Base-by-base conservation (phyloP, 2,797 vertebrate species). In the Myotis myotis region DNA sequence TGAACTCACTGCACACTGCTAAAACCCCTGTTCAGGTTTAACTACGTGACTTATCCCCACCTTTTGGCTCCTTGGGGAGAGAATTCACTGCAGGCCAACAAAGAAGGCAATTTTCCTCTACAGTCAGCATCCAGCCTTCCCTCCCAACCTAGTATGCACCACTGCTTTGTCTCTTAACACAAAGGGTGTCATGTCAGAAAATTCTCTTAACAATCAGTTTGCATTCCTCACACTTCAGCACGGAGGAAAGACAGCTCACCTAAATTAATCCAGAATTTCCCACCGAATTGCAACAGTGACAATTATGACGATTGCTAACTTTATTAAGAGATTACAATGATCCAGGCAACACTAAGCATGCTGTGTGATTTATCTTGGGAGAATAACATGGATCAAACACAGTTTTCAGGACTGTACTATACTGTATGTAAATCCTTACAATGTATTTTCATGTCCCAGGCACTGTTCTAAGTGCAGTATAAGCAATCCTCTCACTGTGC, bases 241-340 rank as follows among this genome's bases (percentile, higher is more conserved):
- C 38, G 0, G 6, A 68, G 53, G 30, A 92, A 76, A 49, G 55
- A 70, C 23, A 66, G 25, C 19, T 36, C 41, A 38, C 51, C 44
- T 87, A 22, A 93, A 84, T 75, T 47, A 85, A 91, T 71, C 25
- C 51, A 84, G 23, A 71, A 25, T 41, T 82, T 87, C 91, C 66
- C 51, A 55, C 47, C 66, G 36, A 47, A 88, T 19, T 16, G 28
- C 19, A 91, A 15, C 30, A 25, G 19, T 22, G 6, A 47, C 57
- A 30, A n/a, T 44, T 13, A 49, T 4, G 44, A 57, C 13, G 30
- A 86, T 12, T 38, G 68, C 38, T 92, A 28, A 33, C 41, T 64
- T 75, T 68, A 36, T 3, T 41, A 19, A 68, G 78, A 78, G 22
- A 36, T 51, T 80, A 53, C 68, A 20, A 1, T 30, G 47, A 44